Conservation (phyloP, 1,140 invertebrate species). For the Ylistrum balloti region DNA sequence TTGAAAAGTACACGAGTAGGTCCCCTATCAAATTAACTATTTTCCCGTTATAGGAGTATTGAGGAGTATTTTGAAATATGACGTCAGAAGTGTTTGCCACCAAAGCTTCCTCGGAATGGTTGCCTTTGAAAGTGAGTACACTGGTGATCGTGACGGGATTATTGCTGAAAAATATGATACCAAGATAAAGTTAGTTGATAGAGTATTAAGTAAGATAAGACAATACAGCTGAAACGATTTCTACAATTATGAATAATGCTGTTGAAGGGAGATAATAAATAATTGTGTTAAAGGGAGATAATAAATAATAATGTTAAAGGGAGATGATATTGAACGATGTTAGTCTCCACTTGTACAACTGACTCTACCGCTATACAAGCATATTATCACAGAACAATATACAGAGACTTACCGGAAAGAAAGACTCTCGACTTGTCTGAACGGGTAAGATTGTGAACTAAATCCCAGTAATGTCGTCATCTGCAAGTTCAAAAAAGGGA, state of each 20-base stretch:
- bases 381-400: no score
- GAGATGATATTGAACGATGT: no score
- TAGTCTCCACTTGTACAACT: no score
- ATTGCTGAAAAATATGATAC: neutral
- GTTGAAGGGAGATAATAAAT: no score
- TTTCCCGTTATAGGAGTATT: neutral
- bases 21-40: neutral
- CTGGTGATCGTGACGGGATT: neutral
- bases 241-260: no score
- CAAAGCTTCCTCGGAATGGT: neutral
- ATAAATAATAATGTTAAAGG: no score
- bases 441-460: neutral
- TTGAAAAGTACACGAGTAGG: neutral
- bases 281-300: no score
- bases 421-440: neutral
- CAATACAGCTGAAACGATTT: no score
- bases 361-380: no score
- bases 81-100: neutral
- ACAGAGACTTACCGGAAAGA: neutral
- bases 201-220: no score
- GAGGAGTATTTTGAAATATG: neutral
- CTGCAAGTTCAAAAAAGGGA: no score
- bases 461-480: neutral
- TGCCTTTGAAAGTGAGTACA: neutral
- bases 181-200: no score